phyloP scores from a whole-genome alignment of 2,888 invertebrate species.

The Machimus rusticus region DNA sequence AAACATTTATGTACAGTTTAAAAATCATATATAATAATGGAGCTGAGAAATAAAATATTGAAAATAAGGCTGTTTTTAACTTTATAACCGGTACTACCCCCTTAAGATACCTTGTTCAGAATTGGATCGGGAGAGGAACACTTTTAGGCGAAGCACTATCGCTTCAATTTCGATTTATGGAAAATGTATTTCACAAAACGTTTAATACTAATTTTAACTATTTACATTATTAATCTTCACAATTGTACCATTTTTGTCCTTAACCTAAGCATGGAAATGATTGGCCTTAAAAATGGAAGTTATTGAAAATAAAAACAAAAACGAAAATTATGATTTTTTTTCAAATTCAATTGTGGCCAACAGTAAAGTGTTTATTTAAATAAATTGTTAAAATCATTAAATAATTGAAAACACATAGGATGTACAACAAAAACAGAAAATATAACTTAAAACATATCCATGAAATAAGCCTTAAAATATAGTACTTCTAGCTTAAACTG shows the following conservation, averaged over 20 bases:
- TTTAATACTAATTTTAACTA: neutral
- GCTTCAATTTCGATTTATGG: neutral
- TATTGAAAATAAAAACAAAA: neutral
- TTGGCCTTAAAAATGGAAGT: neutral
- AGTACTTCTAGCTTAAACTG: neutral
- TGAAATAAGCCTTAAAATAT: slow-evolving; percentile 5
- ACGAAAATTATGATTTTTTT: neutral
- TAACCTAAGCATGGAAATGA: neutral
- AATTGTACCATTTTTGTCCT: slow-evolving; percentile 3
- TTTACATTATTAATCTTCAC: neutral
- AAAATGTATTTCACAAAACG: neutral
- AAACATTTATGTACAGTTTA: no score
- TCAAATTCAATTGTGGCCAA: neutral
- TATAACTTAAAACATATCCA: neutral
- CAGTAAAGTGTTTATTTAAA: neutral
- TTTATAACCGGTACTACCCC: no score
- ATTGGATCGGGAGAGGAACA: neutral
- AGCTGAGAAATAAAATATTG: no score
- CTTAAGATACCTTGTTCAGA: neutral
- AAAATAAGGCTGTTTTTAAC: no score
- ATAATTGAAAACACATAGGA: neutral
- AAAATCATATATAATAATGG: no score
- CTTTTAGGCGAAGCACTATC: neutral
- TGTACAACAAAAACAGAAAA: slow-evolving; percentile 1
- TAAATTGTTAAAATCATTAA: neutral